Conservation (phyloP, 2,113 vertebrate species). For the Neolamprologus sp. region DNA sequence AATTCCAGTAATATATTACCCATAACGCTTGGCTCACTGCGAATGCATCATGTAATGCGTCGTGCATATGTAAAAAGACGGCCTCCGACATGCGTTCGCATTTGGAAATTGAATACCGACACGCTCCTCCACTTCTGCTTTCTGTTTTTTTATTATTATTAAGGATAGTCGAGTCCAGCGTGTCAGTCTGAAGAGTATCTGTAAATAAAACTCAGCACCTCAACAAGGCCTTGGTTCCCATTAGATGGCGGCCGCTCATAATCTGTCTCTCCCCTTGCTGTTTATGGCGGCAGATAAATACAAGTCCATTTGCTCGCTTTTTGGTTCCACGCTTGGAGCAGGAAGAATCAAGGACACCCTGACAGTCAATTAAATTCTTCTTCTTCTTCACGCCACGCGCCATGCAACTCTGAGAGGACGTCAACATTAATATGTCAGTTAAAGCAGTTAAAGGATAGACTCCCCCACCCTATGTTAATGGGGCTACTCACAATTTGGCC, state of each 20-base stretch:
- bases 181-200: constrained; percentile 5
- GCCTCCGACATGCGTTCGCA: not conserved
- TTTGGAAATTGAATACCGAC: not conserved
- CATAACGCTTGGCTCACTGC: not conserved
- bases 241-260: constrained; percentile 33
- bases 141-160: not conserved
- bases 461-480: constrained; percentile 14
- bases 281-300: not conserved
- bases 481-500: constrained; percentile 42
- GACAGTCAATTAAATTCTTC: constrained; percentile 40
- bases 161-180: not conserved
- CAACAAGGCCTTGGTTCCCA: constrained; percentile 39
- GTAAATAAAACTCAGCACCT: constrained; percentile 32
- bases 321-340: not conserved
- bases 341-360: constrained; percentile 45
- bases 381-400: constrained; percentile 1
- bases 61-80: not conserved
- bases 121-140: not conserved
- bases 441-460: constrained; percentile 35
- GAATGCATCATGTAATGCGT: not conserved
- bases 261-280: not conserved
- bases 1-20: constrained; percentile 32
- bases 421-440: constrained; percentile 62
- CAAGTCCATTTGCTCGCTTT: not conserved
- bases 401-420: constrained; percentile 19